phyloP scores from a whole-genome alignment of 2,113 vertebrate species.

The Chamaea fasciata region DNA sequence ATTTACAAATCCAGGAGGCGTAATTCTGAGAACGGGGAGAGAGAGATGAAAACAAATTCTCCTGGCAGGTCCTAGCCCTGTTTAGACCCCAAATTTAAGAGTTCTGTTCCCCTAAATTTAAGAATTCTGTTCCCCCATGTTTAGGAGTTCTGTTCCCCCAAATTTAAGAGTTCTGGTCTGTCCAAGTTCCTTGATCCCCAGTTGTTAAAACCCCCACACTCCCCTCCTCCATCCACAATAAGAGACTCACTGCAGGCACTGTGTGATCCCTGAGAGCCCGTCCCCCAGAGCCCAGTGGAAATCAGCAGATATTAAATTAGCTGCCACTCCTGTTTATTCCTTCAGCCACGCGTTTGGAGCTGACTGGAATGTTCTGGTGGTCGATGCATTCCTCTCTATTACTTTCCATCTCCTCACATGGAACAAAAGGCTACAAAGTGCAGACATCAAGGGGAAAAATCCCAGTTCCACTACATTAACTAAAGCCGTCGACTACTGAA shows the following conservation, averaged over 20 bases:
- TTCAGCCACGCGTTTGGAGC: neutral
- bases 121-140: too few relatives aligned
- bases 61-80: too few relatives aligned
- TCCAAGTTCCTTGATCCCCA: neutral
- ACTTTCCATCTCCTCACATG: neutral
- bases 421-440: neutral
- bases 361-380: neutral
- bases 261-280: neutral
- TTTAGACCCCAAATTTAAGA: neutral
- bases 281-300: neutral
- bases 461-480: neutral
- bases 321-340: neutral
- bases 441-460: neutral
- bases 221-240: neutral
- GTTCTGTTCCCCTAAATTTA: too few relatives aligned
- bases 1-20: neutral
- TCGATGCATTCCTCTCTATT: neutral
- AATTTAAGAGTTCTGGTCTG: neutral
- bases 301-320: neutral
- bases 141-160: too few relatives aligned
- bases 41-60: neutral
- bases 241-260: neutral
- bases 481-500: neutral
- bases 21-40: accelerated
- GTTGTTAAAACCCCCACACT: neutral